These are phyloP conservation scores for Ephydatia muelleri DNA, from an alignment of 37 sponge, comb jelly and placozoan genomes.

Conservation along the genomic window DNA sequence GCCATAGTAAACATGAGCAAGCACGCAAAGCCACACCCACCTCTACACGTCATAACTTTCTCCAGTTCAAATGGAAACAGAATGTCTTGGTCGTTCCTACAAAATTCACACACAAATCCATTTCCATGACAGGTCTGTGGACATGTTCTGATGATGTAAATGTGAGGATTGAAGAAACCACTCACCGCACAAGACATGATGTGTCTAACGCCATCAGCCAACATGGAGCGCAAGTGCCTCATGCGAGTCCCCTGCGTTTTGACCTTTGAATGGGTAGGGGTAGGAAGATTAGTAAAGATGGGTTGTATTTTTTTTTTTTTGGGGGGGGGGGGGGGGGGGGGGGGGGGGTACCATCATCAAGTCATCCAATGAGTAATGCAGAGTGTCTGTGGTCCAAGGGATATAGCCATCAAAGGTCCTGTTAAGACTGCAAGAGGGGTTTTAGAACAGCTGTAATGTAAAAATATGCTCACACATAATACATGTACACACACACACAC, in stretches of 20 bases:
- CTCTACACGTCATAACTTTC: constrained; percentile 63
- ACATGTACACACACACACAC: neutral
- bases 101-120: constrained; percentile 97
- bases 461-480: neutral
- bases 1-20: neutral
- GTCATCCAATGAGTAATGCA: constrained; percentile 76
- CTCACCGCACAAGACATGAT: constrained; percentile 51
- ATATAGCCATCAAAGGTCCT: constrained; percentile 42
- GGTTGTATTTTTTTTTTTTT: too few species aligned
- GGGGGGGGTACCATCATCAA: constrained; percentile 42
- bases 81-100: constrained; percentile 73
- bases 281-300: neutral
- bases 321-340: neutral
- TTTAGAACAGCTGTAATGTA: too few species aligned
- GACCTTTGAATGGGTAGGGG: neutral
- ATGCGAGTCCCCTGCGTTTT: neutral
- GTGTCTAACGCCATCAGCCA: constrained; percentile 39
- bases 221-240: constrained; percentile 15
- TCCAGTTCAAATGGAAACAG: constrained; percentile 91
- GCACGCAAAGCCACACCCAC: constrained; percentile 2
- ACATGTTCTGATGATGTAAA: neutral
- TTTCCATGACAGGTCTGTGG: constrained; percentile 76
- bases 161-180: neutral
- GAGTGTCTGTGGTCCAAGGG: constrained; percentile 71
- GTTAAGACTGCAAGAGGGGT: constrained; percentile 22